Percentiles rank a stretch among this genome's conserved stretches.
phyloP scores from a whole-genome alignment of 1,140 invertebrate genomes.

The Bombus confusus region DNA sequence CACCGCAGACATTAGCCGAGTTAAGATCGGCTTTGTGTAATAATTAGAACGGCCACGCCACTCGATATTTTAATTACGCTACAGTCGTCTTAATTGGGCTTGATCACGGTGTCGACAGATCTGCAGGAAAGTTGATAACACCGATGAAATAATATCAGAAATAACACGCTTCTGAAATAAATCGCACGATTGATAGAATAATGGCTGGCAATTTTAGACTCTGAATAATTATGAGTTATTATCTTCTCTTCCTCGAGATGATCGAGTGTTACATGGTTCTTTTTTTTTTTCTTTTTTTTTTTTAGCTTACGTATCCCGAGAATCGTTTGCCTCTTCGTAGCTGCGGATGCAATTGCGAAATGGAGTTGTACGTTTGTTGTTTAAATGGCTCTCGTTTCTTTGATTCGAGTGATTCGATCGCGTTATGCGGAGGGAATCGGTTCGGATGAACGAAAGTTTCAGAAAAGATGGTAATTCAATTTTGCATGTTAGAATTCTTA shows the following conservation, averaged over 20 bases:
- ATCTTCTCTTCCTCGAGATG: accelerated
- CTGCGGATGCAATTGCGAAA: background rate
- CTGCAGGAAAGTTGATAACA: background rate
- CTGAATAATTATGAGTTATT: background rate
- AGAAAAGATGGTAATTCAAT: background rate
- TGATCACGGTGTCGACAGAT: slow-evolving; percentile 22
- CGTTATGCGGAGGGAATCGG: background rate
- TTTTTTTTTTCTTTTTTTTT: background rate
- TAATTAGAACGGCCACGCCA: slow-evolving; percentile 18
- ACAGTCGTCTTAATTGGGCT: slow-evolving; percentile 14
- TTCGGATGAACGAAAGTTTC: background rate
- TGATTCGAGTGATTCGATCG: background rate
- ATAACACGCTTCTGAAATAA: background rate
- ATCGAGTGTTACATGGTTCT: background rate
- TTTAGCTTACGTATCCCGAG: background rate
- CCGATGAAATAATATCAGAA: background rate
- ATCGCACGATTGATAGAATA: too few species aligned
- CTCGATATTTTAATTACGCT: slow-evolving; percentile 36
- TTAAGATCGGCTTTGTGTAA: slow-evolving; percentile 25
- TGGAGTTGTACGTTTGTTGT: too few species aligned
- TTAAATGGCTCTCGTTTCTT: too few species aligned
- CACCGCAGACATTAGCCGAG: background rate
- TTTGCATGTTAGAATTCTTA: background rate
- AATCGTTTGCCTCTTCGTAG: background rate
- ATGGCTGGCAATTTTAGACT: background rate